These are phyloP conservation scores for Alauda arvensis DNA, from an alignment of 2,797 vertebrate genomes.

Conservation along the genomic window DNA sequence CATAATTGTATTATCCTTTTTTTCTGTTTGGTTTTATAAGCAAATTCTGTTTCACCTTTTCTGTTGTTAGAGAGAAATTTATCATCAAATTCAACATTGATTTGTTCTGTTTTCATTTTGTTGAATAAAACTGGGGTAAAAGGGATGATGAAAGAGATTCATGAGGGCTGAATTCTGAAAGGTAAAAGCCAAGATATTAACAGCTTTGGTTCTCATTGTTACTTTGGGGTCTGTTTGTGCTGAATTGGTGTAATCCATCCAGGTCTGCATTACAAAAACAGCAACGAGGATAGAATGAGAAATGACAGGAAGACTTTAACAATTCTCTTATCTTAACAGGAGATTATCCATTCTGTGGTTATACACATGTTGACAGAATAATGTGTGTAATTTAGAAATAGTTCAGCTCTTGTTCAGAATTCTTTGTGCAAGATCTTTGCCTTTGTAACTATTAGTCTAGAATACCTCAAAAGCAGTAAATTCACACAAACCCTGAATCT, in stretches of 20 bases:
- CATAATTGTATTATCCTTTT: background rate
- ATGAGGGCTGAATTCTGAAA: slow-evolving; percentile 9
- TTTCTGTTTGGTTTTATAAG: slow-evolving; percentile 4
- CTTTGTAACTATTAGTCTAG: background rate
- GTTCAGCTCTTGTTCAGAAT: background rate
- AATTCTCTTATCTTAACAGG: background rate
- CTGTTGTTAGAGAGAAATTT: background rate
- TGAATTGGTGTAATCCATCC: slow-evolving; percentile 33
- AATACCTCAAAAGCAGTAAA: background rate
- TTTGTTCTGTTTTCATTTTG: slow-evolving; percentile 31
- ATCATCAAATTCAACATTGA: background rate
- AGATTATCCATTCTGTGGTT: slow-evolving; percentile 15
- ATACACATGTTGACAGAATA: slow-evolving; percentile 4
- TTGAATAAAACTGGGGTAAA: slow-evolving; percentile 26
- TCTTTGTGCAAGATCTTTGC: background rate
- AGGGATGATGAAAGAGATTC: slow-evolving; percentile 5
- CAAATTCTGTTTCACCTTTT: background rate
- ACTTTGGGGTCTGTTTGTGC: slow-evolving; percentile 13
- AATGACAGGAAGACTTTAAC: slow-evolving; percentile 14
- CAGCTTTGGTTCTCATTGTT: background rate
- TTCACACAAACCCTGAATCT: background rate
- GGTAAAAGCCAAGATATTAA: slow-evolving; percentile 5
- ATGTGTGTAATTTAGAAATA: slow-evolving; percentile 1
- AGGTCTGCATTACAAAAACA: background rate
- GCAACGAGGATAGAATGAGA: background rate